Evolutionary conservation across 2,797 vertebrate species (phyloP), one percentile per base, ranked within the genome.

Genomic region (Dermochelys coriacea): DNA sequence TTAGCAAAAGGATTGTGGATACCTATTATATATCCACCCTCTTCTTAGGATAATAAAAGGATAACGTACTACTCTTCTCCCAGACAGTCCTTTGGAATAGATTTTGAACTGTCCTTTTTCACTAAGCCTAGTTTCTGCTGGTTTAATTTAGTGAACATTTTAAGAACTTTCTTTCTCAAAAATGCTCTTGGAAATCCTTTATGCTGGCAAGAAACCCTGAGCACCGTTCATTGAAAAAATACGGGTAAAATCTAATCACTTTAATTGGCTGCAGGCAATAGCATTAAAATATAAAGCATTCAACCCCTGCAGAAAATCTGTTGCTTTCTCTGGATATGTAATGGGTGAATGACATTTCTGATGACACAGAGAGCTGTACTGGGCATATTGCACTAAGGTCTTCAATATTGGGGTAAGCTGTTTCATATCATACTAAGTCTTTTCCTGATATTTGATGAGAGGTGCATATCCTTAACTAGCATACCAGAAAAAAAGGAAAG

Each of bases 91-190:
- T 21, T 37, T 94, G 80, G 57, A 94, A 74, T 82, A 91, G 88
- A 92, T 92, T 96, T 88, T 95, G 94, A 96, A 85, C 94, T 91
- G 90, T 86, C 71, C 86, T 94, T 86, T 91, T 93, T 89, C 87
- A 34, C 59, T 95, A 91, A 85, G 34, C 74, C 89, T 88, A 77
- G 80, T 90, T 91, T 95, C 50, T 91, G 94, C 71, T 91, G 89
- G 93, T 95, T 95, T 95, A 93, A 93, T 95, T 86, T 91, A 55
- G 52, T 95, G 87, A 80, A 55, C 64, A 93, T 87, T 94, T 95
- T 21, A 41, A 93, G 80, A 87, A 80, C 59, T 80, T 93, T 93
- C 92, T 94, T 90, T 79, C 93, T 50, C 34, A 86, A 87, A 89
- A 87, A 80, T 54, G 54, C 23, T 90, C 90, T 83, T 61, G 27